phyloP scores from a whole-genome alignment of 2,888 invertebrate genomes.

The Galeruca laticollis region DNA sequence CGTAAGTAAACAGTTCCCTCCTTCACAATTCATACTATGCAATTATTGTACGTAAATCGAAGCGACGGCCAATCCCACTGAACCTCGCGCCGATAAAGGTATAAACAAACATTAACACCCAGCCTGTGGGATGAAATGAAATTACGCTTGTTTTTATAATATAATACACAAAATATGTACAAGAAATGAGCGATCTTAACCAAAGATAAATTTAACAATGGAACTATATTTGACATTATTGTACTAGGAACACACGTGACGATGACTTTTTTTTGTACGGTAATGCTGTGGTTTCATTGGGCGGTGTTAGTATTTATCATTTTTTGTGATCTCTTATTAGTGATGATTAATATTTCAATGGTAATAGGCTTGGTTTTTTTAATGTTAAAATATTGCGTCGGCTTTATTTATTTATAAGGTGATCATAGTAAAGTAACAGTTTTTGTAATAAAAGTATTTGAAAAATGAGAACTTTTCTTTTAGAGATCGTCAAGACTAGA shows the following conservation, averaged over 20 bases:
- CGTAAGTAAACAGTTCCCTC: constrained; percentile 44
- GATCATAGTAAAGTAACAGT: too few relatives aligned
- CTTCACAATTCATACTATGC: constrained; percentile 43
- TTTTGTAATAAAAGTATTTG: too few relatives aligned
- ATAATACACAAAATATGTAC: constrained; percentile 39
- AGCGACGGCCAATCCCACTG: constrained; percentile 34
- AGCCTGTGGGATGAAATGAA: constrained; percentile 13
- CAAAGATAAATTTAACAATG: constrained; percentile 41
- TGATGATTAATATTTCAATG: background rate
- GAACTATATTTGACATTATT: constrained; percentile 39
- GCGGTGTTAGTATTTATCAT: constrained; percentile 4
- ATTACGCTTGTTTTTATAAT: constrained; percentile 42
- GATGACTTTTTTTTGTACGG: constrained; percentile 34
- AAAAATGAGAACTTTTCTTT: too few relatives aligned
- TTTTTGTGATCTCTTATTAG: background rate
- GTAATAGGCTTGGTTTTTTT: background rate
- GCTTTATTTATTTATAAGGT: too few relatives aligned
- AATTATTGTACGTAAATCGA: constrained; percentile 42
- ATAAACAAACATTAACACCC: constrained; percentile 1
- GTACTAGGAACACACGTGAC: constrained; percentile 38
- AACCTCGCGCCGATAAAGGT: background rate
- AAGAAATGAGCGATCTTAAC: constrained; percentile 29
- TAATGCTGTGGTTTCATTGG: constrained; percentile 30
- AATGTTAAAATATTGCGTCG: too few relatives aligned
- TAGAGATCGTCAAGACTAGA: too few relatives aligned